Evolutionary conservation across 2,888 invertebrate genomes (phyloP).

Genomic region (Sesia apiformis): DNA sequence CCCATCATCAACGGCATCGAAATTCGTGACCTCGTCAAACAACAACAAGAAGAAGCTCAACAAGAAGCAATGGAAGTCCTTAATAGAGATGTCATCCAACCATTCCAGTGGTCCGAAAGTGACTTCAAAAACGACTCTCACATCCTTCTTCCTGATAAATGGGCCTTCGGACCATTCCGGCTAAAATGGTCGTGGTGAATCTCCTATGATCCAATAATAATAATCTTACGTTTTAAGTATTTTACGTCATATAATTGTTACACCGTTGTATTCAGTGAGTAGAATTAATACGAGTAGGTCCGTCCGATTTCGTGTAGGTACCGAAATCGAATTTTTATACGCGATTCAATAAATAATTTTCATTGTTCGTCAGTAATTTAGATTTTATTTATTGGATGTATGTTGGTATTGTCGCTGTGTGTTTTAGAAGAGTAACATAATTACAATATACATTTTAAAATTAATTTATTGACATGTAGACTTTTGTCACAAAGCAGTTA

Average conservation of each 20-base stretch:
- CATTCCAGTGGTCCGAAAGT: conserved; percentile 85
- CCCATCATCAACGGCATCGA: conserved; percentile 46
- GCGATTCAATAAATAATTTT: background rate
- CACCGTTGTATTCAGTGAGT: conserved; percentile 3
- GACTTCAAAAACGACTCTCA: conserved; percentile 77
- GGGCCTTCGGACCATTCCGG: conserved; percentile 78
- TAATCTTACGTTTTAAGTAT: conserved; percentile 10
- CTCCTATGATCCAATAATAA: conserved; percentile 15
- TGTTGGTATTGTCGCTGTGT: conserved; percentile 24
- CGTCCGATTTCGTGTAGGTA: background rate
- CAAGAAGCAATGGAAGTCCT: conserved; percentile 42
- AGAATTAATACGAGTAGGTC: background rate
- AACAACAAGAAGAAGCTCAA: conserved; percentile 47
- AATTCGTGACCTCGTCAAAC: conserved; percentile 50
- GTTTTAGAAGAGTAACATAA: conserved; percentile 3
- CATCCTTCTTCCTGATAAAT: conserved; percentile 82
- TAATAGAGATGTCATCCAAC: conserved; percentile 49
- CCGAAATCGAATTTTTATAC: background rate
- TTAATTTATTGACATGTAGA: too few relatives aligned
- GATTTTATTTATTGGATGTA: conserved; percentile 27
- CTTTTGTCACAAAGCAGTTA: background rate
- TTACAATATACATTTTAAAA: background rate
- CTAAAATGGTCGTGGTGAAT: conserved; percentile 77
- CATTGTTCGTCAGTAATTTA: background rate
- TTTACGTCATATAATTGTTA: background rate